phyloP scores from a whole-genome alignment of 2,797 vertebrate genomes.

The Todus mexicanus region DNA sequence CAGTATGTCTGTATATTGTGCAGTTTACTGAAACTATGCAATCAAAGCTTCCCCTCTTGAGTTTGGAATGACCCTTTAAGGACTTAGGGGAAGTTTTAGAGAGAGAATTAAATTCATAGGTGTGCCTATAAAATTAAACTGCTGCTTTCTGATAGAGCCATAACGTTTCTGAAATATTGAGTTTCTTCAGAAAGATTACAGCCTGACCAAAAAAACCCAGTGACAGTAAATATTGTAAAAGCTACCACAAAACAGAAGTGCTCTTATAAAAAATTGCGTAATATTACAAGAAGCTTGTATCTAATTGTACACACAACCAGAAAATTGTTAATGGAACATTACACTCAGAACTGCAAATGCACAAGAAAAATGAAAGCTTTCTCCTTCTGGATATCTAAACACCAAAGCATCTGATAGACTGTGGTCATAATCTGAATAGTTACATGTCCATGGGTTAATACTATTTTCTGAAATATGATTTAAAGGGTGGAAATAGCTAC shows the following conservation, averaged over 20 bases:
- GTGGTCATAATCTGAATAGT: not conserved
- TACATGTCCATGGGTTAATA: not conserved
- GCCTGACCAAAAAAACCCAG: not conserved
- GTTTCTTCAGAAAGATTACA: constrained; percentile 12
- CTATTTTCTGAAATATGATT: not conserved
- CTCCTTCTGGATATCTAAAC: not conserved
- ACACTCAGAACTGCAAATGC: not conserved
- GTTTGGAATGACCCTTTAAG: constrained; percentile 1
- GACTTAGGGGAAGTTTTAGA: not conserved
- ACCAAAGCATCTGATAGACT: not conserved
- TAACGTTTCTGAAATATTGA: not conserved
- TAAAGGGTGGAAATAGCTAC: not conserved
- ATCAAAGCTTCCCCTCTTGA: not conserved
- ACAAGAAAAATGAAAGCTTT: not conserved
- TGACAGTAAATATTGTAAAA: not conserved
- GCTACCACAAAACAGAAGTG: not conserved
- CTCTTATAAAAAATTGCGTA: not conserved
- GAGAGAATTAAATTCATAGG: constrained; percentile 17
- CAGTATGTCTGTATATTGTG: not conserved
- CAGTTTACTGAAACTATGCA: not conserved
- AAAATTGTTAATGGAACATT: not conserved
- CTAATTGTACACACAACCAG: not conserved
- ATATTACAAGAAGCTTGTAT: not conserved
- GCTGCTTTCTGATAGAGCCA: not conserved
- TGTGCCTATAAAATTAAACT: not conserved